phyloP scores from a whole-genome alignment of 2,797 vertebrate genomes.

The Danio albolineatus region DNA sequence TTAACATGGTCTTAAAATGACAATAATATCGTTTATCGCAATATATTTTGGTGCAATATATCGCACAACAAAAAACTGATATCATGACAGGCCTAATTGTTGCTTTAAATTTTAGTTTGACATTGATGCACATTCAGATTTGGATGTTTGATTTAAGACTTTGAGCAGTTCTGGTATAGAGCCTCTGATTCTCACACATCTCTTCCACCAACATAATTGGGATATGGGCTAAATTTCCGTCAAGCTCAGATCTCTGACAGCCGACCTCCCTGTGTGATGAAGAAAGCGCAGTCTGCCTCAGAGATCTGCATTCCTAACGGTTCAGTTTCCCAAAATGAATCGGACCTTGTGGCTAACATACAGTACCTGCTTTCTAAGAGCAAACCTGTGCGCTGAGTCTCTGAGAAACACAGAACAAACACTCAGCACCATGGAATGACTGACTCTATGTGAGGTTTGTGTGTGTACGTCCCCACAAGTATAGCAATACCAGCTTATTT shows the following conservation, averaged over 20 bases:
- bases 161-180: too few species aligned
- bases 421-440: conserved; percentile 32
- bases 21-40: too few species aligned
- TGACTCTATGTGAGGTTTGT: conserved; percentile 46
- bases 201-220: neutral
- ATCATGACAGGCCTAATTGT: too few species aligned
- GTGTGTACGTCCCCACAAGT: conserved; percentile 51
- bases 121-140: too few species aligned
- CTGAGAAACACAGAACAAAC: conserved; percentile 44
- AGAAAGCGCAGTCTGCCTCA: conserved; percentile 30
- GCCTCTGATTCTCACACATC: neutral
- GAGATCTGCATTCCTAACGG: conserved; percentile 24
- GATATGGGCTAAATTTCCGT: neutral
- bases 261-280: neutral
- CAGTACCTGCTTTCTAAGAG: conserved; percentile 58
- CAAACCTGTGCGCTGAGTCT: conserved; percentile 16
- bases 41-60: too few species aligned
- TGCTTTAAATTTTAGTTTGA: too few species aligned
- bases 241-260: neutral
- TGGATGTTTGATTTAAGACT: too few species aligned
- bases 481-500: too few species aligned
- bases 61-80: too few species aligned
- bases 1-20: too few species aligned
- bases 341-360: conserved; percentile 55
- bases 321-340: conserved; percentile 56